Evolutionary conservation across 1,140 invertebrate genomes (phyloP).

Genomic region (Bombus polaris): DNA sequence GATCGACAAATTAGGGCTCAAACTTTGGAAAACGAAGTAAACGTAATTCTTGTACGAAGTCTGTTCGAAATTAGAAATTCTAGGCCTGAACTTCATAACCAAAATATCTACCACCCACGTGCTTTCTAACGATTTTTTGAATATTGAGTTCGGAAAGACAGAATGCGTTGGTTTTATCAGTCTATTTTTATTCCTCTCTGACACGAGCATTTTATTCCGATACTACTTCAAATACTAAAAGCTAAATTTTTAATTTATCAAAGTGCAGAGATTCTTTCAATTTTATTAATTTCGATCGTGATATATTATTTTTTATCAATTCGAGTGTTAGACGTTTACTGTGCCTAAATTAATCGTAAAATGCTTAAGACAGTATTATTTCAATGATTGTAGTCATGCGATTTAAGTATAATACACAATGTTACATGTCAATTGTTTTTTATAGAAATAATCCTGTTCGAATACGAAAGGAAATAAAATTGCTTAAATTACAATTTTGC

Average conservation of each 20-base stretch:
- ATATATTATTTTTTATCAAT: background rate
- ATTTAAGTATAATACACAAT: background rate
- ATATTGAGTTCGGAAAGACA: background rate
- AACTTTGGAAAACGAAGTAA: background rate
- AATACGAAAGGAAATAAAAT: background rate
- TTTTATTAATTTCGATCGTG: background rate
- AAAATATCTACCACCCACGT: background rate
- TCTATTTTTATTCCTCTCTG: background rate
- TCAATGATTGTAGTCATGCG: too few relatives aligned
- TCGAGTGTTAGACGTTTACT: too few relatives aligned
- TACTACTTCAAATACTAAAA: background rate
- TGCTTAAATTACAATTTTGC: background rate
- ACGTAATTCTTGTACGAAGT: background rate
- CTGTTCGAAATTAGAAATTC: constrained; percentile 5
- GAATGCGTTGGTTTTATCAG: background rate
- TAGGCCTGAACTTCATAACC: background rate
- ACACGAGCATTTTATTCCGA: background rate
- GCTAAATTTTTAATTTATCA: background rate
- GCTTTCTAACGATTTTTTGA: background rate
- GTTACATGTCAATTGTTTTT: background rate
- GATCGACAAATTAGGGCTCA: background rate
- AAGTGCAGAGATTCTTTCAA: background rate
- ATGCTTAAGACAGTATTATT: background rate
- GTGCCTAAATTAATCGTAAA: background rate
- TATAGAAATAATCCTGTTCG: background rate